Percentiles rank a stretch among this genome's conserved stretches.
phyloP scores from a whole-genome alignment of 1,140 invertebrate species.

The Neoseiulus cucumeris region DNA sequence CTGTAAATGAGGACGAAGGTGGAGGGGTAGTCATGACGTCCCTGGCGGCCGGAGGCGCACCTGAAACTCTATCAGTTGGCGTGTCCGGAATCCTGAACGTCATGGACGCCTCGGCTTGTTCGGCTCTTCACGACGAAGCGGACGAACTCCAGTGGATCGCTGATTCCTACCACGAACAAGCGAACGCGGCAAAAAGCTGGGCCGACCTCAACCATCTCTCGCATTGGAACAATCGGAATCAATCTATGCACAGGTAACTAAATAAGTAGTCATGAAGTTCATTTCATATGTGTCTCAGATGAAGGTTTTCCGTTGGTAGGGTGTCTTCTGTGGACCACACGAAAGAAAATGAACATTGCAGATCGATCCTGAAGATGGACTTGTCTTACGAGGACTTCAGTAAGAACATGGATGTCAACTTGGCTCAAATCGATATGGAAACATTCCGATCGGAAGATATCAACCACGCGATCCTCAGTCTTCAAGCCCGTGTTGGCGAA shows the following conservation, averaged over 20 bases:
- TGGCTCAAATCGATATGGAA: constrained; percentile 84
- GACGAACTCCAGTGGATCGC: constrained; percentile 4
- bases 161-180: not conserved
- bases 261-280: too few species aligned
- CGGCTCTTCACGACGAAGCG: not conserved
- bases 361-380: constrained; percentile 22
- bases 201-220: not conserved
- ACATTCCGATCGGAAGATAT: constrained; percentile 74
- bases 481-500: constrained; percentile 41
- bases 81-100: not conserved
- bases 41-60: not conserved
- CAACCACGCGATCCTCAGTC: constrained; percentile 44
- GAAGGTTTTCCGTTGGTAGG: too few species aligned
- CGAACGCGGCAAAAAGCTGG: not conserved
- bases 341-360: not conserved
- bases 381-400: constrained; percentile 59
- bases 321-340: too few species aligned
- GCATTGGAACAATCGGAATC: not conserved
- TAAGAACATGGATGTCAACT: constrained; percentile 67
- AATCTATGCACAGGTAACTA: not conserved
- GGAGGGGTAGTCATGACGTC: not conserved
- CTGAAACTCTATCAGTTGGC: not conserved
- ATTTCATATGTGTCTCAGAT: too few species aligned
- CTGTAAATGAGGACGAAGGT: constrained; percentile 6
- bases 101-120: constrained; percentile 3